Conservation (phyloP, 1,140 invertebrate genomes). For the Platorchestia sp. region DNA sequence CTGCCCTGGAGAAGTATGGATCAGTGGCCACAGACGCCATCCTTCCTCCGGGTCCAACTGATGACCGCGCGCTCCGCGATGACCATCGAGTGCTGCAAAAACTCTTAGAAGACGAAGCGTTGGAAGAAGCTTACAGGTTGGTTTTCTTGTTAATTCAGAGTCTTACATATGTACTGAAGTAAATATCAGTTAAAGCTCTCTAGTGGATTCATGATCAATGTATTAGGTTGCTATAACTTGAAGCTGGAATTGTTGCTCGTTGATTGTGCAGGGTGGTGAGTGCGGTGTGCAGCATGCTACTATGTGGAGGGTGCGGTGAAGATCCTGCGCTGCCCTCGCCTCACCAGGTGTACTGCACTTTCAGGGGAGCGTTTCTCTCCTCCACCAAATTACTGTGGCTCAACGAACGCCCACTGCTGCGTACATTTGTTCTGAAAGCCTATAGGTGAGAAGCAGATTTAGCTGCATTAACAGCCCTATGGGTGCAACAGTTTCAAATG, state of each 20-base stretch:
- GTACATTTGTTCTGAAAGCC: conserved; percentile 70
- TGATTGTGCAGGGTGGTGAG: background rate
- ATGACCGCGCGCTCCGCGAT: background rate
- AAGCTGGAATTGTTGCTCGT: background rate
- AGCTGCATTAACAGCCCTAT: no score
- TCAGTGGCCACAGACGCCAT: background rate
- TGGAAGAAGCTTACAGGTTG: conserved; percentile 54
- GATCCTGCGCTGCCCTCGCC: conserved; percentile 60
- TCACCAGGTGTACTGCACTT: conserved; percentile 71
- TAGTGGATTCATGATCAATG: background rate
- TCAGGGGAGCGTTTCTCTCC: conserved; percentile 71
- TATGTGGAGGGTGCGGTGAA: background rate
- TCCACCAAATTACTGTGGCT: conserved; percentile 72
- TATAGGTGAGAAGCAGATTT: conserved; percentile 55
- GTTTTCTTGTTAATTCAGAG: background rate
- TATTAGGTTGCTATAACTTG: background rate
- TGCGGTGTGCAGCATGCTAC: conserved; percentile 20
- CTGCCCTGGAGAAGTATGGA: conserved; percentile 25
- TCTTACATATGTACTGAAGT: background rate
- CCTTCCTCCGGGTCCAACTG: background rate
- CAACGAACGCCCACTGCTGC: conserved; percentile 70
- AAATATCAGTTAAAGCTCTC: background rate
- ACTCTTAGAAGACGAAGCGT: conserved; percentile 50
- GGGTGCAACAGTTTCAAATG: no score
- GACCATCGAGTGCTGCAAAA: conserved; percentile 33